Evolutionary conservation across 2,797 vertebrate genomes (phyloP), one percentile per base, ranked within the genome.

Genomic region (Menidia menidia): DNA sequence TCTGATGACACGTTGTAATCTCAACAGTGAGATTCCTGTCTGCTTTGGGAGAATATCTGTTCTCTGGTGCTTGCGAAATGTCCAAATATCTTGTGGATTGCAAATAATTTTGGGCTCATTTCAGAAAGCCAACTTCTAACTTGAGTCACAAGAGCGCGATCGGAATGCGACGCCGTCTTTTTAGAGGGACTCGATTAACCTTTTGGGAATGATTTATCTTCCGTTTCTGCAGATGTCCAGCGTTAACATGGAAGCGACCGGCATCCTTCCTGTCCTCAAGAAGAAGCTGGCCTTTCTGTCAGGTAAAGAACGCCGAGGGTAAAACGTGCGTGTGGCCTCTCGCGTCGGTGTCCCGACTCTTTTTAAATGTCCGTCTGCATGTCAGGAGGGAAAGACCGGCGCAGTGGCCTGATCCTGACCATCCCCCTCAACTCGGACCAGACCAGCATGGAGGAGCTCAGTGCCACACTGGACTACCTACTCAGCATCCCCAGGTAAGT

Each of bases 401-500:
- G 97, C 81, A 99, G 97, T 77, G 98, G 98, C 79, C 95, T 99
- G 90, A 99, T 99, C 93, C 92, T 99, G 87, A 99, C 97, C 78
- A 98, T 99, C 92, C 98, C 98, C 60, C 93, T 99, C 87, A 95
- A 97, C 78, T 96, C 97, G 1, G 97, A 99, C 70, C 98, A 99
- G 92, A 99, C 97, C 18, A 99, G 95, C 88, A 97, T 99, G 97
- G 98, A 99, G 80, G 98, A 99, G 85, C 94, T 99, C 74, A 97
- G 97, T 66, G 93, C 96, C 83, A 98, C 98, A 0, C 92, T 99
- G 78, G 96, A 99, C 91, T 99, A 99, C 80, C 94, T 99, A 62
- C 96, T 99, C 44, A 95, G 97, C 90, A 99, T 99, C 86, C 98
- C 98, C 91, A 99, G 98, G 97, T 98, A 77, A 42, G 57, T 61